Conservation (phyloP, 2,113 vertebrate species). For the Toxotes chatareus region DNA sequence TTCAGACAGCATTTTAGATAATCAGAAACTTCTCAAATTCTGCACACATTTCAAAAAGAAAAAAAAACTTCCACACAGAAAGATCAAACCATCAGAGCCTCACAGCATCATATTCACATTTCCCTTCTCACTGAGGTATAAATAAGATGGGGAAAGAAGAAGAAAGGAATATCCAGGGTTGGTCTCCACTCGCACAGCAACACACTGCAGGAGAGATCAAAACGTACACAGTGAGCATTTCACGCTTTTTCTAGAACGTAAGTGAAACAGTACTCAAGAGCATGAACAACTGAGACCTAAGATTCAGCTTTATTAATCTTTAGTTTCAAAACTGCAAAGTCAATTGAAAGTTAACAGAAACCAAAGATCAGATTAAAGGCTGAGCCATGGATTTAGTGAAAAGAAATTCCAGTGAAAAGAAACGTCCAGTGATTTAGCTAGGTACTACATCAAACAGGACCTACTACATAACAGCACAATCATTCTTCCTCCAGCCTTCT, state of each 20-base stretch:
- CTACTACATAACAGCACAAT: not conserved
- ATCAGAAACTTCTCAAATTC: conserved; percentile 39
- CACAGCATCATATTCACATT: conserved; percentile 18
- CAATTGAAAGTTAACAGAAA: too few relatives aligned
- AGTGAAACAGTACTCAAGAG: not conserved
- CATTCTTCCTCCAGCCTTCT: not conserved
- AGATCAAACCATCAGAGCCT: not conserved
- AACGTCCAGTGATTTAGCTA: too few relatives aligned
- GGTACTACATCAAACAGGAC: too few relatives aligned
- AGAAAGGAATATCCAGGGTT: conserved; percentile 27
- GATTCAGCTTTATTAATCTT: too few relatives aligned
- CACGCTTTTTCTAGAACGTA: not conserved
- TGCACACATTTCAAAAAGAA: conserved; percentile 45
- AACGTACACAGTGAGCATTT: conserved; percentile 1
- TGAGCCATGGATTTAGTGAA: too few relatives aligned
- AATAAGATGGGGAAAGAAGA: conserved; percentile 57
- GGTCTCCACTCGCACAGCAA: conserved; percentile 56
- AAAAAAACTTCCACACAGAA: conserved; percentile 24
- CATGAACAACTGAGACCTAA: too few relatives aligned
- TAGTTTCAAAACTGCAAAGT: too few relatives aligned
- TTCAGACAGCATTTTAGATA: conserved; percentile 51
- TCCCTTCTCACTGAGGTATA: conserved; percentile 67
- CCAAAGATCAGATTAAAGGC: too few relatives aligned
- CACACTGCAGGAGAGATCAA: conserved; percentile 59
- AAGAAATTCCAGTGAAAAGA: too few relatives aligned